phyloP scores from a whole-genome alignment of 2,888 invertebrate genomes.

The Pseudeuparius sepicola region DNA sequence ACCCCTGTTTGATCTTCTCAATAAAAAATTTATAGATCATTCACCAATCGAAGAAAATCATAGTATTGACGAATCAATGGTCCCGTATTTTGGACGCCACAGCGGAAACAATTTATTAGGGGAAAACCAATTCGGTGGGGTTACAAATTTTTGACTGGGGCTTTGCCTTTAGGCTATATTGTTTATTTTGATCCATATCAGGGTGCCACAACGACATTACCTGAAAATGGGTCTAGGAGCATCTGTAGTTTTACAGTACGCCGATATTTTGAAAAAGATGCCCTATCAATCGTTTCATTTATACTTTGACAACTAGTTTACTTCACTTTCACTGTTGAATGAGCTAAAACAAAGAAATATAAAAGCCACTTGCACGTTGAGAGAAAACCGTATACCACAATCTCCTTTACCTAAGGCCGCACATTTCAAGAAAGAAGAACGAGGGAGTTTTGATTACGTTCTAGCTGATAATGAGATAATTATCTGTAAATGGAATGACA shows the following conservation, averaged over 20 bases:
- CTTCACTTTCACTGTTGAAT: not conserved
- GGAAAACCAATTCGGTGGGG: slow-evolving; percentile 2
- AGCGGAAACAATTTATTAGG: slow-evolving; percentile 3
- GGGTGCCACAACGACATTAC: too few relatives aligned
- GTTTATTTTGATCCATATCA: too few relatives aligned
- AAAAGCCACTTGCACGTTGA: not conserved
- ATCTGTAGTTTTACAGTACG: not conserved
- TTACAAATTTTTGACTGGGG: not conserved
- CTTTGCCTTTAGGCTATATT: not conserved
- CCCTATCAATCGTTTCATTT: not conserved
- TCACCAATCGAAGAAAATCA: not conserved
- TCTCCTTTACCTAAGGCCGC: not conserved
- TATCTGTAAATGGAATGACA: slow-evolving; percentile 8
- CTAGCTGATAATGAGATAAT: slow-evolving; percentile 5
- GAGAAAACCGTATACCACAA: slow-evolving; percentile 1
- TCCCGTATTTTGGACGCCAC: slow-evolving; percentile 1
- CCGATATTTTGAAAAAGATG: not conserved
- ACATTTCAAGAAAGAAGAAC: not conserved
- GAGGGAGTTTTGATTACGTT: not conserved
- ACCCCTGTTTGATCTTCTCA: slow-evolving; percentile 11
- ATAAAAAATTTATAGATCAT: slow-evolving; percentile 13
- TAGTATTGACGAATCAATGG: slow-evolving; percentile 2
- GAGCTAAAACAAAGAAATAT: not conserved
- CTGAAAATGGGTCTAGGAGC: slow-evolving; percentile 7
- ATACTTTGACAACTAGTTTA: slow-evolving; percentile 1